Evolutionary conservation across 2,113 vertebrate species (phyloP).

Genomic region (Atractosteus spatula): DNA sequence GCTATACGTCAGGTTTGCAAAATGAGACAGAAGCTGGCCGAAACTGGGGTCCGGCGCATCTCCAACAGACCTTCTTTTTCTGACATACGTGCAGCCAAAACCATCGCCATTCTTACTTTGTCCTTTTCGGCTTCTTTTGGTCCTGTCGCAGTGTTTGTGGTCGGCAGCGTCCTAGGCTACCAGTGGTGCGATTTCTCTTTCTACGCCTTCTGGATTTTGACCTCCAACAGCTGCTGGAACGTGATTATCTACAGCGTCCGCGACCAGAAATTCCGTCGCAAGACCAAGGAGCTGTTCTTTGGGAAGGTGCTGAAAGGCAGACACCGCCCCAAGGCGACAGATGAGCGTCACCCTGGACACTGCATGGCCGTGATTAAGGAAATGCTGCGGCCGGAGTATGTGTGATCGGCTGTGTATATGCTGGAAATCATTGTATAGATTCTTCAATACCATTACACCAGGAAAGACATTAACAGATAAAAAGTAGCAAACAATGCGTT

Average conservation of each 20-base stretch:
- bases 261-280: conserved; percentile 42
- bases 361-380: conserved; percentile 34
- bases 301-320: conserved; percentile 12
- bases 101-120: conserved; percentile 42
- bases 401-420: too few relatives aligned
- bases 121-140: conserved; percentile 38
- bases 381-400: conserved; percentile 15
- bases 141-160: conserved; percentile 44
- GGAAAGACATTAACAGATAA: too few relatives aligned
- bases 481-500: too few relatives aligned
- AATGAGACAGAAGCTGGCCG: conserved; percentile 22
- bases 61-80: conserved; percentile 34
- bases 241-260: conserved; percentile 46
- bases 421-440: too few relatives aligned
- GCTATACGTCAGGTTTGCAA: conserved; percentile 36
- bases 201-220: conserved; percentile 50
- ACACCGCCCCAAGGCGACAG: conserved; percentile 1
- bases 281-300: conserved; percentile 36
- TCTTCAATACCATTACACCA: too few relatives aligned
- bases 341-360: background rate
- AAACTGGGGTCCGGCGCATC: conserved; percentile 4
- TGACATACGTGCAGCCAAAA: conserved; percentile 48
- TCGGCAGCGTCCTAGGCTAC: conserved; percentile 39
- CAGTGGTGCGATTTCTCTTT: conserved; percentile 51
- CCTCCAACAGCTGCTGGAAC: conserved; percentile 53